Evolutionary conservation across 2,888 invertebrate genomes (phyloP).

Genomic region (Andrena haemorrhoa): DNA sequence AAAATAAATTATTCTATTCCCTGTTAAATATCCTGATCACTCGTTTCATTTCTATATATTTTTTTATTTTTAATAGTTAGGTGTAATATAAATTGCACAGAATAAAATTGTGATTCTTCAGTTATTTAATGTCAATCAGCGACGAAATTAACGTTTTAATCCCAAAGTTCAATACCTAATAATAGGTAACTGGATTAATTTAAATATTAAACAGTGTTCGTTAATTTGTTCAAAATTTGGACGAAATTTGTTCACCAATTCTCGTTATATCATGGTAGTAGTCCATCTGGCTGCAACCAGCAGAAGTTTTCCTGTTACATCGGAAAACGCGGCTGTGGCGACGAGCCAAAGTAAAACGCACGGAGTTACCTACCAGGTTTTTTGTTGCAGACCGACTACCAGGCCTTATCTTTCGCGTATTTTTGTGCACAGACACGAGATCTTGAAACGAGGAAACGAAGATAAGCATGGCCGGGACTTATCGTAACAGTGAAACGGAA

Average conservation of each 20-base stretch:
- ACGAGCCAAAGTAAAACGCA: slow-evolving; percentile 19
- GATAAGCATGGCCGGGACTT: slow-evolving; percentile 32
- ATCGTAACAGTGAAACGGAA: slow-evolving; percentile 25
- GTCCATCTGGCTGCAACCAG: neutral
- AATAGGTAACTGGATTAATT: too few relatives aligned
- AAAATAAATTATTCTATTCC: too few relatives aligned
- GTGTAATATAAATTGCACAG: too few relatives aligned
- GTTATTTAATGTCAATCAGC: too few relatives aligned
- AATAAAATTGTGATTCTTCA: too few relatives aligned
- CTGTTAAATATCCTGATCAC: too few relatives aligned
- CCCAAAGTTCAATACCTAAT: too few relatives aligned
- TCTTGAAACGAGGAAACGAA: slow-evolving; percentile 18
- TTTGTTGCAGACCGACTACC: neutral
- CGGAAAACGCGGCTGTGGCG: slow-evolving; percentile 5
- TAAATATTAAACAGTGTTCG: neutral
- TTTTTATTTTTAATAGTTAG: too few relatives aligned
- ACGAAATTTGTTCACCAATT: neutral
- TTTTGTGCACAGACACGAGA: slow-evolving; percentile 7
- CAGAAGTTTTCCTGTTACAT: slow-evolving; percentile 1
- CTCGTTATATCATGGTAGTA: neutral
- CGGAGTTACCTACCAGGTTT: neutral
- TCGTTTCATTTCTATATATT: too few relatives aligned
- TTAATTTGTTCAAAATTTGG: too few relatives aligned
- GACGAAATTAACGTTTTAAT: too few relatives aligned
- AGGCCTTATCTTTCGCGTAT: slow-evolving; percentile 31